Base-by-base conservation (phyloP, 2,888 invertebrate species). In the Pinctada fucata region DNA sequence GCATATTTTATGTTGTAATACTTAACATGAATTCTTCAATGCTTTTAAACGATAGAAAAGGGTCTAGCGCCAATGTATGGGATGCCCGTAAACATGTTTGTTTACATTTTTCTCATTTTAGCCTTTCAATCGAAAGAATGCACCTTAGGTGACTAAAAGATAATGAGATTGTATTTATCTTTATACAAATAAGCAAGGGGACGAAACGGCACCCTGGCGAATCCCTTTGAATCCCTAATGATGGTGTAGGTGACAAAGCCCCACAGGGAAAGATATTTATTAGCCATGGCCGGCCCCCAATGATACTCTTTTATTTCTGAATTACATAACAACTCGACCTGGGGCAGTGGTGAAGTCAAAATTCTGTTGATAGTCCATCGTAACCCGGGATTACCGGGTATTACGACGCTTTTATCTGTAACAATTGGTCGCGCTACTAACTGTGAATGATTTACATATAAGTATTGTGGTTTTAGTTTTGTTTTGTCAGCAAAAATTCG, bases 161-260 rank as follows among this genome's bases (percentile, higher is more conserved):
- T 58, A 58, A 58, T 58, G 58, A 6, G 58, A 58, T 58, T 58
- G 58, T 58, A 6, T 58, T 58, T 58, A 58, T 58, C 58, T 58
- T 31, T 10, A 13, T 13, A 13, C 13, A 58, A 10, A 58, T 13
- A 58, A 58, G 58, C 13, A 58, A 58, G 58, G 58, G 58, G 58
- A 58, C 58, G 58, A 58, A 58, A 58, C 13, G 58, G 58, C 6
- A 58, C 58, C 58, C 58, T 58, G 58, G 58, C 58, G 58, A 58
- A 58, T 58, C 58, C 58, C 58, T 58, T 58, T 58, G 58, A 10
- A 13, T 58, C 6, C 8, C 6, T 58, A 58, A 58, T 58, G 58
- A 58, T 58, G 58, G 1, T 58, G 58, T 58, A 58, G 58, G 58
- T 58, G 58, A 58, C 58, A 58, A 58, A 10, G 58, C 6, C 58